Evolutionary conservation across 1,140 invertebrate species (phyloP), one percentile per base, ranked within the genome.

Genomic region (Bombus huntii): DNA sequence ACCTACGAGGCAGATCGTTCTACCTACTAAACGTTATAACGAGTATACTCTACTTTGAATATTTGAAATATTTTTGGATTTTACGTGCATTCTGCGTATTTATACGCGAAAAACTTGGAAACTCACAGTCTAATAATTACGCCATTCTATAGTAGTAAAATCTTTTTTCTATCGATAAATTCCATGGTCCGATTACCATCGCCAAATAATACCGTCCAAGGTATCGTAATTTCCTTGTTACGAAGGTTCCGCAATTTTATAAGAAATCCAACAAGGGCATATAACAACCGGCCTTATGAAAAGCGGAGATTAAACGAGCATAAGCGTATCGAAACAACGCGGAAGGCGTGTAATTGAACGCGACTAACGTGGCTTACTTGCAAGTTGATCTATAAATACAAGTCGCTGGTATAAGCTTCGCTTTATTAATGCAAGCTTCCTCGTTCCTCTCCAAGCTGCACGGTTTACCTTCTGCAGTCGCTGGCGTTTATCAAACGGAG

Each of bases 341-440:
- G 88, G 88, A 89, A 89, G 87, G 73, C 66, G 70, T 53, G 83
- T 87, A 89, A 89, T 89, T 87, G 88, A 89, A 89, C 80, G 82
- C 81, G 42, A 77, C 86, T 87, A 65, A 87, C 85, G 77, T 77
- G 82, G 73, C 77, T 89, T 85, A 85, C 73, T 88, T 76, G 82
- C 77, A 68, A 80, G 83, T 42, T 70, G 87, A 83, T 89, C 88
- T 89, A 89, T 89, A 89, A 89, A 89, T 89, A 89, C 81, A 72
- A 82, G 28, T 62, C n/a, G 5, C 62, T 39, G 25, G 31, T 66
- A 71, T 83, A 80, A 78, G 84, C 88, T 80, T 83, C 72, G 88
- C 80, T 89, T 89, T 89, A 89, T 89, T 89, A 89, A 89, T 89
- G 86, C 74, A 81, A 86, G 74, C 88, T 89, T 89, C 88, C 76